A percentile compares a stretch with the other conserved stretches of the same genome.
These are phyloP conservation scores for Sphenodon punctatus DNA, from an alignment of 2,797 vertebrate species.

Conservation along the genomic window DNA sequence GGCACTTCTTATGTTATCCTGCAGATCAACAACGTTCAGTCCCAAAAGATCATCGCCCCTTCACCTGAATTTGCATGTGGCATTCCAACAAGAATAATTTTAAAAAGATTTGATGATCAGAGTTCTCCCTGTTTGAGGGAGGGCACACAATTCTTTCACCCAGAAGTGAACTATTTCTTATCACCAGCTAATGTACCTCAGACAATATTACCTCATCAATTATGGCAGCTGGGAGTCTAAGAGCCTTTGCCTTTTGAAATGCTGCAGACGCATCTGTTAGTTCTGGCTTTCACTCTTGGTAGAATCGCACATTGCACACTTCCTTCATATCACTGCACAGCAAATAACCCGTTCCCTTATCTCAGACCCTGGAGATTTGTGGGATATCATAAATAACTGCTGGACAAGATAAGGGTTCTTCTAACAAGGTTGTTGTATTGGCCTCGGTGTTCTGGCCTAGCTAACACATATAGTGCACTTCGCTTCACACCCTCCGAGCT, in stretches of 20 bases:
- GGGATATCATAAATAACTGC: not conserved
- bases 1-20: too few relatives aligned
- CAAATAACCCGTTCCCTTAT: not conserved
- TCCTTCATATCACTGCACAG: not conserved
- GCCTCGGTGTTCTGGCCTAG: not conserved
- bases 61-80: not conserved
- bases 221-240: not conserved
- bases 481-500: accelerated
- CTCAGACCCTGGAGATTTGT: conserved; percentile 4
- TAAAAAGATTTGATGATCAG: not conserved
- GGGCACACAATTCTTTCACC: not conserved
- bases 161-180: not conserved
- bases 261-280: not conserved
- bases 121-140: not conserved
- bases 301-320: not conserved
- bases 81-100: not conserved
- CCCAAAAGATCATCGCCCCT: not conserved
- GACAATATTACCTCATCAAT: not conserved
- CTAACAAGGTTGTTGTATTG: not conserved
- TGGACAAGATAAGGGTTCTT: conserved; percentile 16
- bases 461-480: accelerated
- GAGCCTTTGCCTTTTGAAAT: not conserved
- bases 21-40: not conserved
- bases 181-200: not conserved
- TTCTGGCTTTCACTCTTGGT: too few relatives aligned